Conservation (phyloP, 2,888 invertebrate genomes). For the Falcaria lacertinaria region DNA sequence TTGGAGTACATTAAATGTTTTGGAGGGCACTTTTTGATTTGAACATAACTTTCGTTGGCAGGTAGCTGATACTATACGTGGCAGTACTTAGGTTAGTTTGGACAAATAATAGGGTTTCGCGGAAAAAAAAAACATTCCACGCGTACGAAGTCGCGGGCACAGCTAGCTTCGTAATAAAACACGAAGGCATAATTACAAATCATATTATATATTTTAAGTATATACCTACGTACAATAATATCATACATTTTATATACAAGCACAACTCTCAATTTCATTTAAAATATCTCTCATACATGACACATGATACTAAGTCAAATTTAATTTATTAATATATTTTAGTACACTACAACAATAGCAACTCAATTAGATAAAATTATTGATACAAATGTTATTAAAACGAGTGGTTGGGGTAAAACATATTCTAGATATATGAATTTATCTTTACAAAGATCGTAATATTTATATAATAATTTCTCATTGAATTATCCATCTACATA, state of each 20-base stretch:
- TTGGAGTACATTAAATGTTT: too few species aligned
- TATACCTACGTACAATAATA: constrained; percentile 56
- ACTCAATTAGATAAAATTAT: constrained; percentile 18
- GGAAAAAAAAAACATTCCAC: too few species aligned
- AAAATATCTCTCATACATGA: constrained; percentile 7
- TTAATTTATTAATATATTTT: constrained; percentile 15
- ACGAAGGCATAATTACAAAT: constrained; percentile 37
- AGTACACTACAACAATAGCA: constrained; percentile 16
- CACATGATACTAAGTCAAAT: constrained; percentile 15
- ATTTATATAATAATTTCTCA: constrained; percentile 11
- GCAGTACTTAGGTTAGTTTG: too few species aligned
- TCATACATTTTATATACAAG: constrained; percentile 69
- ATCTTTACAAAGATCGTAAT: constrained; percentile 17
- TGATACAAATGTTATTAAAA: constrained; percentile 30
- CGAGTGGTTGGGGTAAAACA: constrained; percentile 32
- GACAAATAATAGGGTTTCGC: too few species aligned
- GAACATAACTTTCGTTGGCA: too few species aligned
- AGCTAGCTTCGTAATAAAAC: too few species aligned
- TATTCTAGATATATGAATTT: constrained; percentile 26
- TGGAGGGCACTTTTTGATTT: too few species aligned
- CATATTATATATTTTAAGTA: constrained; percentile 65
- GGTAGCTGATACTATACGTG: too few species aligned
- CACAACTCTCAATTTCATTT: constrained; percentile 30
- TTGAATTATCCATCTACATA: constrained; percentile 33
- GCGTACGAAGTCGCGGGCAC: too few species aligned